Evolutionary conservation across 2,113 vertebrate species (phyloP).

Genomic region (Pterophyllum scalare): DNA sequence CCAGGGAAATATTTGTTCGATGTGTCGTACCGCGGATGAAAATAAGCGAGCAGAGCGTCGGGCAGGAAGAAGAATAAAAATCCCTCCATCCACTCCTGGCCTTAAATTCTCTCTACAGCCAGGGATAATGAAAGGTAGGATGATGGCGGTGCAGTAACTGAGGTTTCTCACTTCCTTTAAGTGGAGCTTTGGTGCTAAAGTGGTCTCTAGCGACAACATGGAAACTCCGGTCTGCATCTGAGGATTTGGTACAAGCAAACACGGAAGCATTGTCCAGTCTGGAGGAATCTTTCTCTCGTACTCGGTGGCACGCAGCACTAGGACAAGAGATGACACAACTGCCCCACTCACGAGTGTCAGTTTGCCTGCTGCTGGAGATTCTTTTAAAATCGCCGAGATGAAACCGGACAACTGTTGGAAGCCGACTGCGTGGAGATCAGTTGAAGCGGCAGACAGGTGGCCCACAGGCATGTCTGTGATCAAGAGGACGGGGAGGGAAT

Average conservation of each 20-base stretch:
- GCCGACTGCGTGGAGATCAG: conserved; percentile 52
- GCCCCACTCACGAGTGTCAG: conserved; percentile 39
- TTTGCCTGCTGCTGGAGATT: conserved; percentile 37
- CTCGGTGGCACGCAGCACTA: conserved; percentile 17
- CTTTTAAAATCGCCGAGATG: too few relatives aligned
- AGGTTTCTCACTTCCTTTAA: conserved; percentile 26
- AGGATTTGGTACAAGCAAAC: conserved; percentile 28
- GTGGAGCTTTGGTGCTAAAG: conserved; percentile 25
- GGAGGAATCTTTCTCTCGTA: conserved; percentile 20
- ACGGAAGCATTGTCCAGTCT: conserved; percentile 37
- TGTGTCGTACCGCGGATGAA: conserved; percentile 33
- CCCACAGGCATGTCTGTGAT: conserved; percentile 54
- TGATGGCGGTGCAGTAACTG: conserved; percentile 5
- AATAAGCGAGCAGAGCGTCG: conserved; percentile 30
- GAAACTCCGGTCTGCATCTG: conserved; percentile 9
- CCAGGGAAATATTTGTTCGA: conserved; percentile 48
- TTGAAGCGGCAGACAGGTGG: conserved; percentile 66
- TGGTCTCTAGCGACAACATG: neutral
- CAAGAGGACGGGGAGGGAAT: conserved; percentile 41
- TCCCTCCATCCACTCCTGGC: conserved; percentile 4
- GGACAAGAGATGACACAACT: conserved; percentile 47
- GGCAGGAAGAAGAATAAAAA: conserved; percentile 23
- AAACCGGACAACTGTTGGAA: conserved; percentile 62
- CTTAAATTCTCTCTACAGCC: conserved; percentile 15
- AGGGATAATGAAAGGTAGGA: conserved; percentile 23